A percentile compares a stretch with the other conserved stretches of the same genome.
Evolutionary conservation across 2,888 invertebrate genomes (phyloP).

Genomic region (Steinernema hermaphroditum): DNA sequence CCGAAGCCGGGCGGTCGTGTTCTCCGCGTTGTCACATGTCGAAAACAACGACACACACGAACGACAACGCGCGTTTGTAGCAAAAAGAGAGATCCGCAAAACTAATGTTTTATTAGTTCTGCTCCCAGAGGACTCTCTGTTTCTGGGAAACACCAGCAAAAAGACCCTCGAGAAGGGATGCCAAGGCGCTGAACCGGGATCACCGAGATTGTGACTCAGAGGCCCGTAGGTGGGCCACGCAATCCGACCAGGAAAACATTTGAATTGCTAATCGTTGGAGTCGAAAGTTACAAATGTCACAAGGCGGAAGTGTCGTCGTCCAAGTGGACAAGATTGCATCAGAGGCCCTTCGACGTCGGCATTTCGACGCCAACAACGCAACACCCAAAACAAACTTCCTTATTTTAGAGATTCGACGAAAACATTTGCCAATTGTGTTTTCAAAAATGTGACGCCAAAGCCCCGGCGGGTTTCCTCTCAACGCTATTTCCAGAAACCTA

Average conservation of each 20-base stretch:
- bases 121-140: slow-evolving; percentile 13
- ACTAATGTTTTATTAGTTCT: slow-evolving; percentile 22
- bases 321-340: slow-evolving; percentile 21
- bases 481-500: background rate
- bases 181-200: too few species aligned
- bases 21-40: slow-evolving; percentile 25
- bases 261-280: background rate
- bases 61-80: background rate
- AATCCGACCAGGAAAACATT: background rate
- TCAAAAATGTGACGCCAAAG: background rate
- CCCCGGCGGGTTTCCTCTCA: background rate
- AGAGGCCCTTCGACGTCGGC: background rate
- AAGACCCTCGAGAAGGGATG: too few species aligned
- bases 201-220: too few species aligned
- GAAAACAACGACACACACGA: slow-evolving; percentile 19
- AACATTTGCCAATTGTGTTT: slow-evolving; percentile 1
- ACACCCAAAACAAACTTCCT: slow-evolving; percentile 5
- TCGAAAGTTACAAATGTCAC: background rate
- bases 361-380: background rate
- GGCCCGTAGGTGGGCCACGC: background rate
- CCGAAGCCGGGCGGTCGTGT: background rate
- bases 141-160: too few species aligned
- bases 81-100: slow-evolving; percentile 8
- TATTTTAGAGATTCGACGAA: background rate
- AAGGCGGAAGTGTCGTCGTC: slow-evolving; percentile 6